Base-by-base conservation (phyloP, 2,888 invertebrate genomes). In the Morpho achilles region DNA sequence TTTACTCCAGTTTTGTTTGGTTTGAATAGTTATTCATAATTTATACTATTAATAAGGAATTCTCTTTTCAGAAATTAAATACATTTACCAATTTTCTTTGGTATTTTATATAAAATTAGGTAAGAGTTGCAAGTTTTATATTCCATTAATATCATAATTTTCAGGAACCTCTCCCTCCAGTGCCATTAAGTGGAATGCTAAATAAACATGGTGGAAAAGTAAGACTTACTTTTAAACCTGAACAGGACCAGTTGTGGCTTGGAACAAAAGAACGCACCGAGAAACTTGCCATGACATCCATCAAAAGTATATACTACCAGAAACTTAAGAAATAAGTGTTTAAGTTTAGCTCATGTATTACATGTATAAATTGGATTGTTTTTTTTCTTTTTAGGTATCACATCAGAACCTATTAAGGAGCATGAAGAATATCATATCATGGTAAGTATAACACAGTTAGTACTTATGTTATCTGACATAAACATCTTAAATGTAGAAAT, bases 231-330 rank as follows among this genome's bases (percentile, higher is more conserved):
- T 98, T 98, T 82, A 98, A 98, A 91, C 91, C 97, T 72, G 97
- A 97, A 79, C 92, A 93, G 67, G 97, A 98, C 79, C 96, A 97
- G 80, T 87, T 97, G 10, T 97, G 97, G 97, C 94, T 97, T 49
- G 97, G 97, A 59, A 97, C 97, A 50, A 97, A 97, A 87, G 97
- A 98, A 80, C 92, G 97, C 70, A 98, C 98, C 61, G 97, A 97
- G 72, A 98, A 97, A 87, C 92, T 98, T 74, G 94, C 96, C 66
- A 97, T 98, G 96, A 95, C 94, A 71, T 95, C 96, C 56, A 97
- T 98, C 71, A 96, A 96, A 88, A 94, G 94, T 84, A 93, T 96
- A 71, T 91, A 32, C 32, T 32, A 32, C 5, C 32, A 32, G 4
- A 32, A 32, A 32, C 3, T 32, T 32, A 32, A 32, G 32, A 32